Base-by-base conservation (phyloP, 2,113 vertebrate genomes). In the Guaruba guarouba region DNA sequence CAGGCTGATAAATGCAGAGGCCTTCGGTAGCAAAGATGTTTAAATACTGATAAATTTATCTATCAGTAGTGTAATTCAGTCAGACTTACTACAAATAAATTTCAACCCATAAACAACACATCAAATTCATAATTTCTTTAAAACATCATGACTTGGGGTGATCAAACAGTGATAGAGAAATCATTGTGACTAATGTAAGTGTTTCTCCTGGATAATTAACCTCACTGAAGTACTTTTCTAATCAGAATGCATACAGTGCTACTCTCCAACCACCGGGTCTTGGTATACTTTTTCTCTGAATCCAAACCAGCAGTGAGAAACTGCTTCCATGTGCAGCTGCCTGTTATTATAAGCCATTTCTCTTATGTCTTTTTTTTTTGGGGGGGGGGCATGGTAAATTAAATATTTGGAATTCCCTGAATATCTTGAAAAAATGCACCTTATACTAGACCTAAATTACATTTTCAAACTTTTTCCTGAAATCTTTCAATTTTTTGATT, bases 261-360 rank as follows among this genome's bases (percentile, higher is more conserved):
- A 11, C 12, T 19, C 25, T 24, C 19, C 25, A 61, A 0, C 13
- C 54, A 20, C 4, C 0, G 0, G 57, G 2, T 29, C 20, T 20
- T 63, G 10, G 20, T 9, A 35, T 10, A 24, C 10, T 16, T 49
- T 90, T 69, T 46, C 33, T 43, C n/a, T 64, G 29, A 66, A 85
- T 57, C 54, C 9, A 6, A 43, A 48, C 27, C 17, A 37, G 62
- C 18, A 29, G 28, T 13, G 28, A 75, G 55, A 83, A 80, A 59
- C 10, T 49, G 17, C 16, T 69, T 85, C 61, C 20, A 23, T 17
- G 20, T 43, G 13, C 11, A 74, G 23, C 6, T 46, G 7, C 23
- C 17, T 69, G 13, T 44, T 59, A 49, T 31, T 54, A 19, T 5
- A 55, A 91, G 19, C 5, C 17, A 31, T 68, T 85, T 85, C 7